Conservation (phyloP, 2,888 invertebrate species). For the Philereme transversata region DNA sequence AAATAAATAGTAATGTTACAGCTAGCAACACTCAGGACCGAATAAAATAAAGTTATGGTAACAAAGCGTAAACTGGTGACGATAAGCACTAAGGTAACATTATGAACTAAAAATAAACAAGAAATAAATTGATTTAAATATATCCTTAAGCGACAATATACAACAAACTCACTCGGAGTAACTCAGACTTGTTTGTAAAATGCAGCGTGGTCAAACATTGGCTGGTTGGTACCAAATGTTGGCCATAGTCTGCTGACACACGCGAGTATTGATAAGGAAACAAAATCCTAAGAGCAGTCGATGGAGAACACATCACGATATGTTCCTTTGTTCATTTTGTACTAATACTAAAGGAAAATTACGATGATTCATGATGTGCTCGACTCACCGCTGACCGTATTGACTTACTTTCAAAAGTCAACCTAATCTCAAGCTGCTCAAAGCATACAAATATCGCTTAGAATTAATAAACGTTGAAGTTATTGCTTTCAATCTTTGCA, state of each 20-base stretch:
- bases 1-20: constrained; percentile 29
- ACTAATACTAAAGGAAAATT: constrained; percentile 37
- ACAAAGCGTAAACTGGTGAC: constrained; percentile 73
- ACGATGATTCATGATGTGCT: constrained; percentile 40
- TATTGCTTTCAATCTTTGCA: constrained; percentile 54
- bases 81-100: constrained; percentile 62
- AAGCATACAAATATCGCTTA: constrained; percentile 29
- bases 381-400: constrained; percentile 35
- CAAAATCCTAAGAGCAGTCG: constrained; percentile 46
- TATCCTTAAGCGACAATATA: constrained; percentile 57
- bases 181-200: constrained; percentile 70
- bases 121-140: constrained; percentile 56
- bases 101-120: constrained; percentile 52
- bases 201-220: constrained; percentile 63
- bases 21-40: constrained; percentile 28
- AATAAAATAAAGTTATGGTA: constrained; percentile 64
- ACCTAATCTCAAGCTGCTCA: constrained; percentile 48
- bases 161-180: constrained; percentile 59
- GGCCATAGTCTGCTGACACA: constrained; percentile 54
- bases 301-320: constrained; percentile 48
- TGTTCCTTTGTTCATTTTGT: constrained; percentile 42
- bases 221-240: constrained; percentile 54
- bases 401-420: constrained; percentile 40
- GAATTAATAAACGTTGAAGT: constrained; percentile 50
- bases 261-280: constrained; percentile 57